phyloP scores from a whole-genome alignment of 92 coral and sea anemone genomes.

The Micromussa lordhowensis region DNA sequence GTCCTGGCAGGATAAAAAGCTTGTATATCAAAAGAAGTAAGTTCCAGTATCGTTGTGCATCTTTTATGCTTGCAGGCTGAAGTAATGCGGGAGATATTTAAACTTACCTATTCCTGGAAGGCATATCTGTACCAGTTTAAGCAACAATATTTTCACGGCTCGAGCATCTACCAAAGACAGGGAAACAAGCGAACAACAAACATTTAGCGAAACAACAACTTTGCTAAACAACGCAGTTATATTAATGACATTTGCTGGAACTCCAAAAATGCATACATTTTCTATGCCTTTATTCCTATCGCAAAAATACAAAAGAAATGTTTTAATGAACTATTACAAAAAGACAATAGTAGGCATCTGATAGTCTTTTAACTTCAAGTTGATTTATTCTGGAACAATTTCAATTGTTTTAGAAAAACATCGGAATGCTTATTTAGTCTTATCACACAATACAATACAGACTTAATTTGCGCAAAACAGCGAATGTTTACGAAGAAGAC shows the following conservation, averaged over 20 bases:
- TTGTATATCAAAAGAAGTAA: not conserved
- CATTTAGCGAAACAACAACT: not conserved
- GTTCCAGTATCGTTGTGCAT: not conserved
- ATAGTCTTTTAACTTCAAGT: not conserved
- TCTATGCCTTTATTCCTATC: not conserved
- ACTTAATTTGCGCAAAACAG: not conserved
- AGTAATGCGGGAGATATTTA: not conserved
- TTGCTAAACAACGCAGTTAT: not conserved
- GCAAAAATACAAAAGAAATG: not conserved
- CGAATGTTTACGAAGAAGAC: not conserved
- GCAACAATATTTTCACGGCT: not conserved
- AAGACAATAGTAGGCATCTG: not conserved
- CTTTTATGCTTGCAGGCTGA: not conserved
- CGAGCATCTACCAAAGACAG: not conserved
- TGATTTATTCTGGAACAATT: not conserved
- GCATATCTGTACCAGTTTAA: not conserved
- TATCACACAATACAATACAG: not conserved
- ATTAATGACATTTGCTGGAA: conserved; percentile 14
- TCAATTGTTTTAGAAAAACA: not conserved
- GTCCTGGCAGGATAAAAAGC: not conserved
- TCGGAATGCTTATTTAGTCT: not conserved
- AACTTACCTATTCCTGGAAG: conserved; percentile 18
- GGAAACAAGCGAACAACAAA: not conserved
- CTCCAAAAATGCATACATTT: conserved; percentile 23
- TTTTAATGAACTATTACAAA: conserved; percentile 10